Evolutionary conservation across 2,797 vertebrate species (phyloP), one percentile per base, ranked within the genome.

Genomic region (Chrosomus eos): DNA sequence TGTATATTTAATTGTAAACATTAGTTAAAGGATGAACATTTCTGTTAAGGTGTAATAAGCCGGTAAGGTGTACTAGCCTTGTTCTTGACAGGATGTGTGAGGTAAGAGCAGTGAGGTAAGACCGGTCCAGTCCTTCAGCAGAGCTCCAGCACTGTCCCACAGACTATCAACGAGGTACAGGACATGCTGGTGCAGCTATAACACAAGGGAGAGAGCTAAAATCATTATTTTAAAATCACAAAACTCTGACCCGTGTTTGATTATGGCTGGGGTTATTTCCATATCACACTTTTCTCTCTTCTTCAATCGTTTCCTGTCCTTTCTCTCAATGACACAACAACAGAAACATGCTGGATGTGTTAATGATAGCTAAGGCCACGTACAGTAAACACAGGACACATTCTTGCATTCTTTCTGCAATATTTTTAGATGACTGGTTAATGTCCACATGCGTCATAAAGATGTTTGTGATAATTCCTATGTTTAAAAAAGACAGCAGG

Each of bases 151-250:
- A 90, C 95, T 96, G 91, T 99, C 97, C 97, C 97, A 99, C 89
- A 99, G 93, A 90, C 97, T 97, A 93, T 99, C 97, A 92, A 99
- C 94, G 11, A 99, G 93, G 90, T 98, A 99, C 0, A 95, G 90
- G 87, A 97, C 94, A 7, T 98, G 97, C 76, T 94, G 93, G 89
- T 98, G 97, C 58, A 97, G 89, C 97, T 98, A 90, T 23, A 82
- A 53, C 2, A 80, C 11, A 76, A n/a, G 31, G 36, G 58, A 72
- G 38, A 51, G 38, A 74, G 66, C 1, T 21, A 43, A 40, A 36
- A 68, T 19, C 77, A 40, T 64, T 31, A 36, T 28, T 48, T 48
- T 14, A 45, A 45, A 45, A 45, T 14, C 11, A 60, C 58, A 60
- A 60, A 60, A 60, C 55, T 58, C 23, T 62, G n/a, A 62, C 14